phyloP scores from a whole-genome alignment of 2,113 vertebrate genomes.

The Trinectes maculatus region DNA sequence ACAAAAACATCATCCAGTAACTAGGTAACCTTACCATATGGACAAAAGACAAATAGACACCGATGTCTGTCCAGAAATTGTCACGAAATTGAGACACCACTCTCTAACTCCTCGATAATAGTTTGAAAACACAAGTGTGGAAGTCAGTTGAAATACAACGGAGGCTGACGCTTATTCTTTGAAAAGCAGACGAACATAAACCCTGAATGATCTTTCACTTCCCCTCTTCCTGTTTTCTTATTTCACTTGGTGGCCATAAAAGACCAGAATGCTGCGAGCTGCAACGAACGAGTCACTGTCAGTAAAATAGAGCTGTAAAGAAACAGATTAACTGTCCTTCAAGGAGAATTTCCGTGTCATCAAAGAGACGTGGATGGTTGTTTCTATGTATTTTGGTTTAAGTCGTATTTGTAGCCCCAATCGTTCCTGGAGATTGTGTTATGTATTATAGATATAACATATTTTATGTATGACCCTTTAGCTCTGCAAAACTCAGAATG shows the following conservation, averaged over 20 bases:
- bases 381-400: conserved; percentile 4
- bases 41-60: conserved; percentile 22
- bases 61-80: background rate
- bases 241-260: background rate
- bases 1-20: conserved; percentile 35
- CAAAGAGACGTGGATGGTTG: background rate
- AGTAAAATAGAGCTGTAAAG: background rate
- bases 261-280: background rate
- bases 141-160: background rate
- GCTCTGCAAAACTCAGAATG: background rate
- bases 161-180: background rate
- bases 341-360: conserved; percentile 14
- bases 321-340: conserved; percentile 12
- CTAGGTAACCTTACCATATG: conserved; percentile 55
- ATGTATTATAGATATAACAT: background rate
- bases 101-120: too few relatives aligned
- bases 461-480: background rate
- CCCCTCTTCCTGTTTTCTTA: background rate
- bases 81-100: too few relatives aligned
- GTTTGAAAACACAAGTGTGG: background rate
- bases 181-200: background rate
- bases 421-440: background rate
- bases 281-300: conserved; percentile 6
- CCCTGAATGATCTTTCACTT: background rate
- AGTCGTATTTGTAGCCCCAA: background rate